Evolutionary conservation across 2,113 vertebrate genomes (phyloP), one percentile per base, ranked within the genome.

Genomic region (Rhineura floridana): DNA sequence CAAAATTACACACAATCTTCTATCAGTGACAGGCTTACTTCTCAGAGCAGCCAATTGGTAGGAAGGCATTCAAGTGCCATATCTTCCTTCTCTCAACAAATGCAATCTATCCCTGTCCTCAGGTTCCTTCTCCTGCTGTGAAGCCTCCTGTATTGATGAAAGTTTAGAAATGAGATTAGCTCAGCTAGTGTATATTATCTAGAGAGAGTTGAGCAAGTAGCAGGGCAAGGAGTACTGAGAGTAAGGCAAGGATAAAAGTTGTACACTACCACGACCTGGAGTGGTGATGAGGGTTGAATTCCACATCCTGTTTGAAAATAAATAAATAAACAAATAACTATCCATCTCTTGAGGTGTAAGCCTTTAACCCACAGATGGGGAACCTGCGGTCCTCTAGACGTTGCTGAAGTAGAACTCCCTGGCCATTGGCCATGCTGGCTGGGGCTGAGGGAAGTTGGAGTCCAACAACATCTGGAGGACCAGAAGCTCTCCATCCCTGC

Each of bases 1-100:
- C 63, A 50, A 75, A 78, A 4, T 91, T 92, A 87, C n/a, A 91
- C 55, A 93, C 91, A 85, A n/a, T 50, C 2, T 28, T 42, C 9
- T 50, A 15, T n/a, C 44, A 50, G 44, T 84, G 67, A 48, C 15
- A 84, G 65, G 1, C 33, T 4, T 0, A 1, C 59, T 72, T 50
- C 52, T 88, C 55, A 63, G 80, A 88, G 70, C 88, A 85, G 69
- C 48, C 85, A 80, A 90, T 55, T 89, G 81, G 76, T 89, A 19
- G 86, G 84, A 90, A 86, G 79, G 65, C n/a, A 4, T 70, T 80
- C 25, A 30, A 6, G 23, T 87, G 13, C n/a, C 23, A 21, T 44
- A 69, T 12, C 15, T 15, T 19, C 12, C 48, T 3, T 30, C 15
- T 9, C 19, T 42, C 86, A 81, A 30, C 28, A 59, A 44, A 81